Conservation (phyloP, 1,140 invertebrate species). For the Brachionus asplanchnoidis region DNA sequence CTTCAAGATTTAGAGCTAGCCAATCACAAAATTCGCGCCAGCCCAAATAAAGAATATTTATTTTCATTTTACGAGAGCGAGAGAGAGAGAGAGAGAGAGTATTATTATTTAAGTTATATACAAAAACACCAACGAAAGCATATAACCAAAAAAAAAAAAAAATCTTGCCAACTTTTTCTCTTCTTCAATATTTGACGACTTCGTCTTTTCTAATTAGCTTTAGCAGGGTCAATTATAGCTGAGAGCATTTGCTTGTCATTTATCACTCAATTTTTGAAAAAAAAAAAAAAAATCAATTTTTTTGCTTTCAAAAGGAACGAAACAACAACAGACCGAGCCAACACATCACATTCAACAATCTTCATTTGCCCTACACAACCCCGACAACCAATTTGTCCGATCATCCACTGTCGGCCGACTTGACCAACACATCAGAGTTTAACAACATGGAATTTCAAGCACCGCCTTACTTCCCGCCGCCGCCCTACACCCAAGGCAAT, state of each 20-base stretch:
- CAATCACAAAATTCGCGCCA: background rate
- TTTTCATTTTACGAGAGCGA: background rate
- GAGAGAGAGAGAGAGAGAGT: too few relatives aligned
- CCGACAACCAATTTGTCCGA: background rate
- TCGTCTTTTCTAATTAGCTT: background rate
- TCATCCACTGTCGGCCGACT: background rate
- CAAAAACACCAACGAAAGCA: background rate
- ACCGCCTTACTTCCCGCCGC: conserved; percentile 32
- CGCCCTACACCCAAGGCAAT: background rate
- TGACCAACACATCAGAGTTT: background rate
- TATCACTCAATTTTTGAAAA: background rate
- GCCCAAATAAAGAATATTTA: background rate
- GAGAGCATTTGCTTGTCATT: conserved; percentile 22
- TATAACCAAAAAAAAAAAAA: background rate
- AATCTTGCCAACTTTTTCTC: background rate
- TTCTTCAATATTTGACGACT: background rate
- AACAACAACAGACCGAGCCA: background rate
- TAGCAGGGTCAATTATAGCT: conserved; percentile 42
- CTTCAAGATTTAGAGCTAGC: background rate
- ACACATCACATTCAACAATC: background rate
- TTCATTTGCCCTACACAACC: background rate
- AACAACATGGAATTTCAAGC: conserved; percentile 41
- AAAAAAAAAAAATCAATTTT: background rate
- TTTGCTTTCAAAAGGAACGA: background rate
- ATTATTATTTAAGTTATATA: background rate